Conservation (phyloP, 2,797 vertebrate genomes). For the Anisognathus igniventris region DNA sequence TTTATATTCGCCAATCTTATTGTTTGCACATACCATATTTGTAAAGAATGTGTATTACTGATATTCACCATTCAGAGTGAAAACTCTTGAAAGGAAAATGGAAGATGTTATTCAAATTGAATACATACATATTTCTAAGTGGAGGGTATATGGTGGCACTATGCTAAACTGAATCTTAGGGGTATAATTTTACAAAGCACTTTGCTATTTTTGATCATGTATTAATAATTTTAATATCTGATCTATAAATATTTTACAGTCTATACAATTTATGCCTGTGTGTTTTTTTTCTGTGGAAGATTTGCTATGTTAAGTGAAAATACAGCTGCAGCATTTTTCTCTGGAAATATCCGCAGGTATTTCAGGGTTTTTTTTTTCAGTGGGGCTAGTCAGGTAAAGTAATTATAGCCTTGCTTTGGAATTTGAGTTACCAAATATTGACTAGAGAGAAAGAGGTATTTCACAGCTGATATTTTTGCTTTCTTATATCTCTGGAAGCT, state of each 20-base stretch:
- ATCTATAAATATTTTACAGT: conserved; percentile 44
- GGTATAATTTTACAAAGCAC: background rate
- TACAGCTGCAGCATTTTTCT: background rate
- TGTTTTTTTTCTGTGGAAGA: conserved; percentile 5
- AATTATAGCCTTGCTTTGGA: background rate
- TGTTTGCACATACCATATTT: background rate
- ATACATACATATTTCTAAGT: background rate
- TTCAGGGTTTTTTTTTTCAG: rapidly evolving
- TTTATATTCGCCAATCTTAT: background rate
- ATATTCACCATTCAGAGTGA: background rate
- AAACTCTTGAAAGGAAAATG: background rate
- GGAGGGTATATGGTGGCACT: background rate
- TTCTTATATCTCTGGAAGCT: background rate
- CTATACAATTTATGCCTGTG: background rate
- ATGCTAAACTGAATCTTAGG: background rate
- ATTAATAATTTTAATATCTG: conserved; percentile 43
- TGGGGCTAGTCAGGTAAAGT: background rate
- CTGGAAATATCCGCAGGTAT: background rate
- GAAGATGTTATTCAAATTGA: background rate
- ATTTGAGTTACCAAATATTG: background rate
- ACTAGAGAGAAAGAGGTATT: background rate
- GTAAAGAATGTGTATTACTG: background rate
- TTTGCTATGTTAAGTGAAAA: background rate
- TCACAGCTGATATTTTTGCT: background rate
- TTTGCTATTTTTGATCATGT: background rate